These are phyloP conservation scores for Rhopalosiphum maidis DNA, from an alignment of 1,140 invertebrate species.

Conservation along the genomic window DNA sequence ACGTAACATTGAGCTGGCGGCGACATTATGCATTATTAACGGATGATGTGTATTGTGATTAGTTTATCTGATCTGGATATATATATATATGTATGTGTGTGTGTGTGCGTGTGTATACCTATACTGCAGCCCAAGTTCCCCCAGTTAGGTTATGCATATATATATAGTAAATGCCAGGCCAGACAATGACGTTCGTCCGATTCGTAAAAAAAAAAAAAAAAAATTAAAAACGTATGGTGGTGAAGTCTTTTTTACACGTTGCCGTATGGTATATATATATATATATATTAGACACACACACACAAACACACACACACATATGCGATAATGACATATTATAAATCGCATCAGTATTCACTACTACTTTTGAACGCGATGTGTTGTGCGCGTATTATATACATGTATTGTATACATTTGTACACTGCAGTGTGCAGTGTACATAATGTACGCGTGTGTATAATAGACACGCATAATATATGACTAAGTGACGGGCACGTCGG, in stretches of 20 bases:
- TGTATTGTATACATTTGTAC: background rate
- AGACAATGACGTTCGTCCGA: background rate
- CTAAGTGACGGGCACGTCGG: background rate
- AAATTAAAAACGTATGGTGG: background rate
- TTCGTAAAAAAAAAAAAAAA: background rate
- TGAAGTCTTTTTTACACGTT: background rate
- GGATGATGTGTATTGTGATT: background rate
- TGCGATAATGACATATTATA: background rate
- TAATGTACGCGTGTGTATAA: background rate
- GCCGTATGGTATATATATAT: no score
- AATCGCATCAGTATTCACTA: conserved; percentile 14
- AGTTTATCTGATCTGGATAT: background rate
- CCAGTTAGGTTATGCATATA: no score
- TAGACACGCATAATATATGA: background rate
- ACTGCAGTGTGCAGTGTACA: background rate
- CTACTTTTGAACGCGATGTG: background rate
- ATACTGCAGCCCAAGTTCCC: no score
- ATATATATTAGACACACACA: background rate
- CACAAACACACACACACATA: no score
- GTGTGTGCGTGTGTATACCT: no score
- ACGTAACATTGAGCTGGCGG: no score
- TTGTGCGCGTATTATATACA: background rate
- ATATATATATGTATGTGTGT: no score
- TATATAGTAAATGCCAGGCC: background rate
- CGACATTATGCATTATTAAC: background rate